Base-by-base conservation (phyloP, 2,113 vertebrate genomes). In the Phocoena sinus region DNA sequence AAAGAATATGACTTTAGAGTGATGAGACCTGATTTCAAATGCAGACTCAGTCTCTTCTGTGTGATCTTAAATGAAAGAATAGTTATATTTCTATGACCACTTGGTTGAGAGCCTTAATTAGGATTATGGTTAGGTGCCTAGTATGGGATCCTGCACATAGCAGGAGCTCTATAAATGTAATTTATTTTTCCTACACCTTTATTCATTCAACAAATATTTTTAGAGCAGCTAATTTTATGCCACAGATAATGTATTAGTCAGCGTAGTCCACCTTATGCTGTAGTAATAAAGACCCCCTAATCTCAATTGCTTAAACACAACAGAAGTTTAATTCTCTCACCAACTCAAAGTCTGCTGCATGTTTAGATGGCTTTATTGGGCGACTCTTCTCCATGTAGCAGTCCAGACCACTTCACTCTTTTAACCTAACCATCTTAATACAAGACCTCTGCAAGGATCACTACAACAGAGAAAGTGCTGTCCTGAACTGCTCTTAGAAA, bases 121-220 rank as follows among this genome's bases (percentile, higher is more conserved):
- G 70, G 58, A 88, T 89, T 83, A 63, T 79, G 21, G 76, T 95
- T 58, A 21, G 20, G 15, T 95, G 7, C 80, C 80, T 87, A 67
- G 8, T 26, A 36, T 71, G 26, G 86, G 23, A 53, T 83, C 67
- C 38, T 74, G 21, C 70, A n/a, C 31, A 47, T 38, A 50, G 12
- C 50, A 60, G 36, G 65, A 65, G 15, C 28, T 82, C 60, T 94
- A 21, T 71, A 76, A 77, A 86, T 95, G 36, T 41, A 63, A 58
- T 60, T 89, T 20, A 18, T 50, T 86, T 91, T 91, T 63, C 41
- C 41, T 33, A 44, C 50, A 68, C 50, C 80, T 96, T 89, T 23
- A 68, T 95, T 91, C 92, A 88, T 81, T 95, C 63, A 74, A 84
- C 41, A 83, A 0, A n/a, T 93, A 68, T 80, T 79, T 85, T 63